Evolutionary conservation across 2,888 invertebrate species (phyloP), one percentile per base, ranked within the genome.

Genomic region (Dasypogon diadema): DNA sequence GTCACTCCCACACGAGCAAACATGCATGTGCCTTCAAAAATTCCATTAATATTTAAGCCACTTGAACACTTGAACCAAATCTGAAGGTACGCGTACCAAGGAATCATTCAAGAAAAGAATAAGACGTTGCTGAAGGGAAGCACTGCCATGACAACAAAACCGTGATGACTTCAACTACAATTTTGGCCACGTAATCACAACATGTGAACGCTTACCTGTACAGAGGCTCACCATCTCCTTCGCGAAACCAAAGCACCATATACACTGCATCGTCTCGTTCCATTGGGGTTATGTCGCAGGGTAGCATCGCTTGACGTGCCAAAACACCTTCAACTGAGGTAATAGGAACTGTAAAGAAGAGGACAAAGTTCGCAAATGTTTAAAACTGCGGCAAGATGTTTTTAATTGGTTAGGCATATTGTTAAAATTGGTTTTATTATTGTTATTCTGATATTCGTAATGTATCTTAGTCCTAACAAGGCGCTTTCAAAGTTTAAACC

Each of bases 211-310:
- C 85, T 87, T 85, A 95, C 95, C 94, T 95, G 88, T 94, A 95
- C 78, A 95, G 88, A 24, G 95, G 95, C 82, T 94, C 94, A 34
- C 92, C 92, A 80, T 92, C 93, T 48, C 92, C 91, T 84, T 94
- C 94, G 83, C 93, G 93, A 87, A 94, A 95, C 95, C 95, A 95
- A 42, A 95, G 89, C 80, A 95, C 95, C 94, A 95, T 94, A 82
- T 92, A 92, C 74, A 95, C 94, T 24, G 92, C 91, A 86, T 95
- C 95, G 82, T 93, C 91, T 74, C 91, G 89, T 82, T 93, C 91
- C 79, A 91, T 88, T 6, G 95, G 92, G 80, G 91, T 90, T 80
- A 96, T 94, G 87, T 96, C 94, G 85, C 96, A 96, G 10, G 96
- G 96, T 73, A 96, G 88, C 78, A 93, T 91, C 18, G 93, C 93